Evolutionary conservation across 1,140 invertebrate genomes (phyloP), one percentile per base, ranked within the genome.

Genomic region (Parapsyche elsis): DNA sequence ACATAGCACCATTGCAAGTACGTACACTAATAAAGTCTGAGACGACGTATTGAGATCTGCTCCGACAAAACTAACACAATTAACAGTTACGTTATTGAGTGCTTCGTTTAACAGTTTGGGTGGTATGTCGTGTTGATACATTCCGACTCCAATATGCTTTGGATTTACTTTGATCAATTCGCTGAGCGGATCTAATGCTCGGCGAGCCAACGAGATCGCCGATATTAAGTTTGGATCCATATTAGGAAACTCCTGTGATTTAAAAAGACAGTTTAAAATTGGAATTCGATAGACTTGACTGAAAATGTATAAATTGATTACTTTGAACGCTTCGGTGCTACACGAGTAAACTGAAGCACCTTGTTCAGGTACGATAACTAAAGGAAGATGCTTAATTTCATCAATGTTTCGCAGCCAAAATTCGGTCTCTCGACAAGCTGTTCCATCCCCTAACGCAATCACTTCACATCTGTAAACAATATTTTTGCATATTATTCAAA

Each of bases 141-240:
- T 95, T 46, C 96, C 97, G 5, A 95, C 94, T 14, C 97, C 96
- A 79, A 98, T 89, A 86, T 97, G 94, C 85, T 95, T 95, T 0
- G 96, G 96, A 81, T 98, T 96, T 38, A 98, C 93, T 90, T 98
- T 98, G 0, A 98, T 95, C 77, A 96, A 90, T 88, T 98, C 97
- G 49, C 94, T 93, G 46, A 98, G 86, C 5, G 97, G 97, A 89
- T 98, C 96, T 85, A 96, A 93, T 0, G 98, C 88, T 84, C 96
- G 89, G 84, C 96, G 90, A 0, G 95, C 95, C 82, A 98, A 93
- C 0, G 96, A 97, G 76, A 97, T 92, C 88, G 95, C 95, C 84
- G 95, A 95, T 84, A 95, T 92, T 24, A 95, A 87, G 87, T 94
- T 95, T 9, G 91, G 91, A 86, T 97, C 96, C 86, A 97, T 88